phyloP scores from a whole-genome alignment of 1,140 invertebrate genomes.

The Octopus sinensis region DNA sequence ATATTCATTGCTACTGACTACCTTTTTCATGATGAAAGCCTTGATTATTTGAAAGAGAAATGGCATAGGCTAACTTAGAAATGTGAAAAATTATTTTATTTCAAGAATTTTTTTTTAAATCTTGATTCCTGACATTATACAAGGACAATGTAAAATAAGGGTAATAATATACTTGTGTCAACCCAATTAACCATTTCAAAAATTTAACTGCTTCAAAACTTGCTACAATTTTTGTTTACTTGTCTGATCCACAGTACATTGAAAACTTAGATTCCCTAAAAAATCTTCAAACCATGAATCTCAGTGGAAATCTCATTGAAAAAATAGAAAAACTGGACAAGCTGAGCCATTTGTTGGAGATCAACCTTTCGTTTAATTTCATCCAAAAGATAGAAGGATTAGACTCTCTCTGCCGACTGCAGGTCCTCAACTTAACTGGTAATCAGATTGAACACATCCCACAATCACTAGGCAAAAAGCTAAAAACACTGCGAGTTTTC shows the following conservation, averaged over 20 bases:
- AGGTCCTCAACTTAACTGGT: slow-evolving; percentile 46
- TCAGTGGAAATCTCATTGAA: slow-evolving; percentile 53
- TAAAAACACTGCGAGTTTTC: slow-evolving; percentile 46
- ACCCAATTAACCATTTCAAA: neutral
- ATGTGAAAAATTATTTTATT: neutral
- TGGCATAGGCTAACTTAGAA: neutral
- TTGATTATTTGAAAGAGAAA: neutral
- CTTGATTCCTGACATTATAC: neutral
- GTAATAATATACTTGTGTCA: neutral
- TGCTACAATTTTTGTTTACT: neutral
- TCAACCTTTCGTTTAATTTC: slow-evolving; percentile 49
- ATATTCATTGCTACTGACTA: too few relatives aligned
- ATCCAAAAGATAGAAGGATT: slow-evolving; percentile 50
- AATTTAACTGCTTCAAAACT: neutral
- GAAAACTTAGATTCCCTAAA: slow-evolving; percentile 50
- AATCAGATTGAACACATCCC: slow-evolving; percentile 53
- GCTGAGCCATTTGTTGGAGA: slow-evolving; percentile 44
- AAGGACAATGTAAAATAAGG: neutral
- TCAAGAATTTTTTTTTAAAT: neutral
- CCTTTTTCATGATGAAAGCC: too few relatives aligned
- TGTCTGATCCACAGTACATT: slow-evolving; percentile 46
- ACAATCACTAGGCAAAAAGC: slow-evolving; percentile 46
- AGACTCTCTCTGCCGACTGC: slow-evolving; percentile 44
- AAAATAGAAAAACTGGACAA: slow-evolving; percentile 52
- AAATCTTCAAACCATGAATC: slow-evolving; percentile 43